Percentiles rank a stretch among this genome's conserved stretches.
Conservation (phyloP, 1,140 invertebrate genomes). For the Neodiprion fabricii region DNA sequence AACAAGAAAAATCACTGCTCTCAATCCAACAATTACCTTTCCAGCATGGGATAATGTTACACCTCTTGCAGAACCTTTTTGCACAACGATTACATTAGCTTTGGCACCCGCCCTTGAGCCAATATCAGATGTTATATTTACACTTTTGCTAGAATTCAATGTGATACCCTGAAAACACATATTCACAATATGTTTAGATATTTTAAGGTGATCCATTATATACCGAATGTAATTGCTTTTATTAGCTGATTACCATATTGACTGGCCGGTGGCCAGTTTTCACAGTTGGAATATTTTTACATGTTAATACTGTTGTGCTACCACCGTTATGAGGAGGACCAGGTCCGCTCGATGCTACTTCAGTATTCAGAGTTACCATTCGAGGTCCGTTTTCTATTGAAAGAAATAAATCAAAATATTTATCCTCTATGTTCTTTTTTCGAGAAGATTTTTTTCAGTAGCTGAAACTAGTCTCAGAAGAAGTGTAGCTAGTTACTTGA, state of each 20-base stretch:
- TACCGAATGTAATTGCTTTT: not conserved
- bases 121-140: slow-evolving; percentile 41
- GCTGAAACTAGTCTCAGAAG: not conserved
- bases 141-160: slow-evolving; percentile 41
- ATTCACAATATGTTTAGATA: too few relatives aligned
- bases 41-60: slow-evolving; percentile 53
- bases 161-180: slow-evolving; percentile 37
- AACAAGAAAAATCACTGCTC: not conserved
- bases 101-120: slow-evolving; percentile 45
- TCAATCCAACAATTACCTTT: slow-evolving; percentile 42
- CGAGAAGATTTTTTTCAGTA: not conserved
- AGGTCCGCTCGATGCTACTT: slow-evolving; percentile 44
- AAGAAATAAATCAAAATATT: slow-evolving; percentile 18
- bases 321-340: slow-evolving; percentile 39
- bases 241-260: slow-evolving; percentile 42
- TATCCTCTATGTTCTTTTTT: not conserved
- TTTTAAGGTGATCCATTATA: too few relatives aligned
- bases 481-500: slow-evolving; percentile 12
- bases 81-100: slow-evolving; percentile 53
- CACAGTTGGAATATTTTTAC: slow-evolving; percentile 41
- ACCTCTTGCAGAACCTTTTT: slow-evolving; percentile 49
- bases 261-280: slow-evolving; percentile 42
- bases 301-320: slow-evolving; percentile 31
- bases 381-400: slow-evolving; percentile 33
- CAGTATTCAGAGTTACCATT: slow-evolving; percentile 31